Evolutionary conservation across 2,797 vertebrate genomes (phyloP).

Genomic region (Antrozous pallidus): DNA sequence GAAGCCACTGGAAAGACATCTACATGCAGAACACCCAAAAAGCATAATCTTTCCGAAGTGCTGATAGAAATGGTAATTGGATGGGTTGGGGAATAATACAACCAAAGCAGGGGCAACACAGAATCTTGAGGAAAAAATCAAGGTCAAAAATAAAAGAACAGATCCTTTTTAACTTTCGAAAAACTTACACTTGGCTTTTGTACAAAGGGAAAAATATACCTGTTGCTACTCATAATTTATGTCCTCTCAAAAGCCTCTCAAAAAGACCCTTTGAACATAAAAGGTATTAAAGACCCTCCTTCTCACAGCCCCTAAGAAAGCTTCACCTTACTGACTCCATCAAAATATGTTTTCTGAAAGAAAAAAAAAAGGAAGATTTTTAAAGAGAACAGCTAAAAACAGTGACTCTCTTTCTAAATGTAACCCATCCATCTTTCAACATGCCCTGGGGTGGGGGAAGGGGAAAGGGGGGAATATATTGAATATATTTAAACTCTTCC

Average conservation of each 20-base stretch:
- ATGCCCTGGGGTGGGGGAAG: background rate
- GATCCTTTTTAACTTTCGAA: constrained; percentile 81
- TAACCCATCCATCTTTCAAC: constrained; percentile 10
- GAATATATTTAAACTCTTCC: constrained; percentile 75
- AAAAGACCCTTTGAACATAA: constrained; percentile 69
- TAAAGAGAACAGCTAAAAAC: constrained; percentile 51
- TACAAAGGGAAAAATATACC: constrained; percentile 73
- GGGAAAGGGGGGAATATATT: background rate
- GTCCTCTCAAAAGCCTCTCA: constrained; percentile 67
- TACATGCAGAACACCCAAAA: constrained; percentile 97
- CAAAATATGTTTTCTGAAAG: constrained; percentile 16
- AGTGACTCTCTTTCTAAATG: background rate
- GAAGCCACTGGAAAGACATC: constrained; percentile 99
- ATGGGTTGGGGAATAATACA: constrained; percentile 91
- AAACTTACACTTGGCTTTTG: constrained; percentile 83
- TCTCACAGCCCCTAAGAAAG: constrained; percentile 51
- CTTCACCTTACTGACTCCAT: constrained; percentile 72
- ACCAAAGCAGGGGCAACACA: constrained; percentile 81
- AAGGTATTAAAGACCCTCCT: constrained; percentile 62
- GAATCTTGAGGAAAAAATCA: constrained; percentile 88
- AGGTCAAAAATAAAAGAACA: constrained; percentile 84
- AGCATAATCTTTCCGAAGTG: constrained; percentile 97
- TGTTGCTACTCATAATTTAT: constrained; percentile 80
- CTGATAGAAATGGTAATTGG: constrained; percentile 98
- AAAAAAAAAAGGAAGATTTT: constrained; percentile 39